These are phyloP conservation scores for Lethocerus indicus DNA, from an alignment of 1,140 invertebrate genomes.

Conservation along the genomic window DNA sequence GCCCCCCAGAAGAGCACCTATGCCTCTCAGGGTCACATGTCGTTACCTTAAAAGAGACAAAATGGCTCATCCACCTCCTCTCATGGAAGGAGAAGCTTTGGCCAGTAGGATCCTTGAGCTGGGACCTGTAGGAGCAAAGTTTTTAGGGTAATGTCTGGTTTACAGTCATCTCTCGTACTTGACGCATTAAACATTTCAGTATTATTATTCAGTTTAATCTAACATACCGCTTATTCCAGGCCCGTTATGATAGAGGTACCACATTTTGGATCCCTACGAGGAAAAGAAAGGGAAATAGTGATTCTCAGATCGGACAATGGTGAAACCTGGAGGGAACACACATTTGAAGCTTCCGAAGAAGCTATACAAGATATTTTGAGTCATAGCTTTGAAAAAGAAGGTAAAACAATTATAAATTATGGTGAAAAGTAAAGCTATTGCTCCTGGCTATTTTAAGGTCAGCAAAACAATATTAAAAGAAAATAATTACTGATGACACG, in stretches of 20 bases:
- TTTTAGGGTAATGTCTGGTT: constrained; percentile 61
- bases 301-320: constrained; percentile 95
- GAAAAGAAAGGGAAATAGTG: constrained; percentile 93
- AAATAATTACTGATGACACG: too few relatives aligned
- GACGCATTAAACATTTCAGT: neutral
- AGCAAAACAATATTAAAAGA: too few relatives aligned
- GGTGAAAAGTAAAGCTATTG: too few relatives aligned
- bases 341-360: constrained; percentile 50
- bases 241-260: constrained; percentile 97
- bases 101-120: constrained; percentile 92
- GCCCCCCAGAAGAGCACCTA: constrained; percentile 85
- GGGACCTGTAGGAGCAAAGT: constrained; percentile 91
- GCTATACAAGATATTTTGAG: constrained; percentile 50
- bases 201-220: constrained; percentile 2
- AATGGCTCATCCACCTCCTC: constrained; percentile 83
- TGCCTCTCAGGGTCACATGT: constrained; percentile 90
- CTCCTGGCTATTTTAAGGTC: too few relatives aligned
- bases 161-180: neutral
- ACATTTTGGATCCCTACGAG: constrained; percentile 91
- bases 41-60: constrained; percentile 87
- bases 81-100: constrained; percentile 97
- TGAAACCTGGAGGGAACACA: constrained; percentile 94
- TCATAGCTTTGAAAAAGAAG: constrained; percentile 44
- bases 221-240: constrained; percentile 33
- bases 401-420: constrained; percentile 25